Conservation (phyloP, 2,888 invertebrate species). For the Molorchus minor region DNA sequence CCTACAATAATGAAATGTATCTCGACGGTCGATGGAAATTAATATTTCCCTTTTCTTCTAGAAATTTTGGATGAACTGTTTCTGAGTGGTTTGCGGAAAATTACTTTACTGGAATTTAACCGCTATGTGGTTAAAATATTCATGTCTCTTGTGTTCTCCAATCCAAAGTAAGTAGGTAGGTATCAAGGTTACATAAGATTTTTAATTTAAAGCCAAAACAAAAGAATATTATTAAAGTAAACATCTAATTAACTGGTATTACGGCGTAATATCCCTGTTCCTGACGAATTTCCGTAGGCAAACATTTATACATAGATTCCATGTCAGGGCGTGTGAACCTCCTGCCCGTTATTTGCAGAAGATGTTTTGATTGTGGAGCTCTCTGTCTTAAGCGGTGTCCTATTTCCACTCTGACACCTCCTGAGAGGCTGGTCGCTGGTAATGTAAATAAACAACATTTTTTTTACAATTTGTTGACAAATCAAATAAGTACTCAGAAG, state of each 20-base stretch:
- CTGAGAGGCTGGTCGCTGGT: constrained; percentile 45
- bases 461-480: constrained; percentile 45
- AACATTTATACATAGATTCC: constrained; percentile 19
- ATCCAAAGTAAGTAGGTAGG: too few species aligned
- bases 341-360: constrained; percentile 28
- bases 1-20: too few species aligned
- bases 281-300: constrained; percentile 19
- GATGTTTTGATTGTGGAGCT: constrained; percentile 49
- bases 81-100: too few species aligned
- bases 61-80: too few species aligned
- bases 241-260: constrained; percentile 15
- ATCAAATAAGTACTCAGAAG: constrained; percentile 30
- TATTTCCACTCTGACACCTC: constrained; percentile 49
- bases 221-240: constrained; percentile 11
- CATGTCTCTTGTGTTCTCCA: too few species aligned
- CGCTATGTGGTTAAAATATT: too few species aligned
- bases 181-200: neutral
- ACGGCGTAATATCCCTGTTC: constrained; percentile 3
- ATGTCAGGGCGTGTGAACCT: constrained; percentile 23
- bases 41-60: too few species aligned
- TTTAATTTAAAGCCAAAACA: constrained; percentile 17
- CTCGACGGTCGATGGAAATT: too few species aligned
- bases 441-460: constrained; percentile 45
- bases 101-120: too few species aligned
- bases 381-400: constrained; percentile 42